Base-by-base conservation (phyloP, 2,888 invertebrate species). In the Philereme vetulata region DNA sequence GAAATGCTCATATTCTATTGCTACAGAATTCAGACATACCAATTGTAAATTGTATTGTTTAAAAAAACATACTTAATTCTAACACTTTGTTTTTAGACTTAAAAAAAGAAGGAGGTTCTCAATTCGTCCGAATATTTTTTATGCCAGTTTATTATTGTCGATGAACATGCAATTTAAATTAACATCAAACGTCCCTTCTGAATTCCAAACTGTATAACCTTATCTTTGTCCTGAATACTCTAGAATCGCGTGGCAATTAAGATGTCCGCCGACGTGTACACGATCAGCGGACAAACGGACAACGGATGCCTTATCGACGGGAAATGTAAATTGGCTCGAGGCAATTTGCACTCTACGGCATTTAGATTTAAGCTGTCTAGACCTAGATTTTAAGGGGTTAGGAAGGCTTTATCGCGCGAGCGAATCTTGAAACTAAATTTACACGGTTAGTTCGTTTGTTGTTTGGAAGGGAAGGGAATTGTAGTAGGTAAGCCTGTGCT, bases 181-280 rank as follows among this genome's bases (percentile, higher is more conserved):
- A 2, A 1, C 21, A 0, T 43, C 34, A 21, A 36, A 46, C 32
- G 38, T 42, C 50, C 10, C n/a, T 33, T 57, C 51, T 51, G 46
- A n/a, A 35, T 21, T 9, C 43, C 9, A 11, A 6, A 11, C 1
- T 44, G 4, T n/a, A 2, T 43, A 45, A 34, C 35, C 4, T 49
- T 9, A 21, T 62, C 58, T 58, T 45, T 62, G 58, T 7, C 42
- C 10, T 21, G 52, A 54, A 57, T 56, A 51, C 38, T 42, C 54
- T 61, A 51, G 36, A 54, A 65, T 66, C 69, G 64, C 68, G 65
- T 66, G 68, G 75, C 72, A 77, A 79, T 79, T 76, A 78, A 75
- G 70, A 74, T 76, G 77, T 79, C 78, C 62, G 61, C 51, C 64
- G 73, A 68, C 70, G 64, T 52, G 33, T 51, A 58, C 58, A 56